Base-by-base conservation (phyloP, 2,113 vertebrate genomes). In the Megaptera novaeangliae region DNA sequence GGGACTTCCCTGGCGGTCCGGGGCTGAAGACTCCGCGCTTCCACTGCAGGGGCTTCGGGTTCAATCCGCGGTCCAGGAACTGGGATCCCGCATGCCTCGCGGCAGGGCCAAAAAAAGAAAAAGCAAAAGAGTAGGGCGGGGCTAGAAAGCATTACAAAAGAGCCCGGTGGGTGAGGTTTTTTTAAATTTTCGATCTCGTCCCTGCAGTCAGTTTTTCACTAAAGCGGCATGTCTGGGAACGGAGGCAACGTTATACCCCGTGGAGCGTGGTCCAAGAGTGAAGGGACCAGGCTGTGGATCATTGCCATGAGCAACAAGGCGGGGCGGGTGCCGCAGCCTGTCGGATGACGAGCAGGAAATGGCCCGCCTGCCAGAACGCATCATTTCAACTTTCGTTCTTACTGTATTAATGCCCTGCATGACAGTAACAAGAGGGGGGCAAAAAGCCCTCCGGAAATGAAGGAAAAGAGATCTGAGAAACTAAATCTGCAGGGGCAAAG, bases 331-430 rank as follows among this genome's bases (percentile, higher is more conserved):
- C 36, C 13, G 21, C 88, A 27, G 88, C 89, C 59, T 2, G 44
- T n/a, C 2, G 21, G 72, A 18, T 34, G 83, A 63, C 17, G 6
- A 8, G 94, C 94, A 87, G 95, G 87, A 92, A 97, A 68, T 31
- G 1, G 8, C 34, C 3, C 8, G 87, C 74, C 85, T 49, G 83
- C 87, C 92, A 34, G n/a, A 63, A 46, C 69, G 18, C 94, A 71
- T 78, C 74, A 21, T 93, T 71, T 57, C 68, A 59, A 31, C 86
- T 71, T 57, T 21, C 71, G 31, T 61, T 82, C 57, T 85, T 41
- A 15, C 52, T 14, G 66, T 12, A 41, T 55, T 78, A 20, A 93
- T 46, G 88, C 59, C 31, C 81, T 11, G 82, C n/a, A 27, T 10
- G 59, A 72, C 61, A 52, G 20, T 31, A 25, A 44, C 68, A 39